A percentile compares a stretch with the other conserved stretches of the same genome.
Evolutionary conservation across 92 coral and sea anemone species (phyloP).

Genomic region (Pocillopora meandrina): DNA sequence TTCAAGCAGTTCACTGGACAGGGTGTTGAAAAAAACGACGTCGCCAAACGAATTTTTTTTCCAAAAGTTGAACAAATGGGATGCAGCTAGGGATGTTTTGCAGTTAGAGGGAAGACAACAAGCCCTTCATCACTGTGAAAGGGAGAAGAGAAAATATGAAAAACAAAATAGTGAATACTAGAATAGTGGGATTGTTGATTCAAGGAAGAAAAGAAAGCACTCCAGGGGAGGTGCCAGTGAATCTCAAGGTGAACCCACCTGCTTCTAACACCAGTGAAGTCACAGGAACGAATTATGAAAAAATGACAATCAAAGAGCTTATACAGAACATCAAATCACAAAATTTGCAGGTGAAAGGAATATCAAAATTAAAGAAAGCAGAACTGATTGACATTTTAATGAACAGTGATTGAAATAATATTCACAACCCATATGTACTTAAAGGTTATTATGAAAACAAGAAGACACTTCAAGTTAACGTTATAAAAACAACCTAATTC

Average conservation of each 20-base stretch:
- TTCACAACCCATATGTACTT: too few relatives aligned
- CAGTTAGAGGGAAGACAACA: constrained; percentile 50
- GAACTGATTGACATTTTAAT: constrained; percentile 25
- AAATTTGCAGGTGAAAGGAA: constrained; percentile 3
- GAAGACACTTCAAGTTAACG: too few relatives aligned
- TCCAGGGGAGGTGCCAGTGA: background rate
- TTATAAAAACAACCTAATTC: too few relatives aligned
- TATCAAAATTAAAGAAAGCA: constrained; percentile 6
- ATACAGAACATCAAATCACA: constrained; percentile 11
- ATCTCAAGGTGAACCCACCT: background rate
- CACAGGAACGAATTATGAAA: background rate
- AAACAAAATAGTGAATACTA: constrained; percentile 22
- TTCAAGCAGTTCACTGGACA: constrained; percentile 28
- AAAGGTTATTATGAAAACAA: too few relatives aligned
- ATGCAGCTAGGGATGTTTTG: constrained; percentile 61
- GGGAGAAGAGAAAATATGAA: constrained; percentile 40
- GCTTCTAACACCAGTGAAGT: constrained; percentile 6
- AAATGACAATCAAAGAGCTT: constrained; percentile 20
- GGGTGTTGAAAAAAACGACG: constrained; percentile 46
- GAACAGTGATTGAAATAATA: background rate
- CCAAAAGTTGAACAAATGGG: constrained; percentile 69
- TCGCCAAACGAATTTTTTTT: constrained; percentile 49
- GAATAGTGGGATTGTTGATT: constrained; percentile 8
- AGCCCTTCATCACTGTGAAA: constrained; percentile 45
- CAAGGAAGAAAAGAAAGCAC: background rate